A percentile compares a stretch with the other conserved stretches of the same genome.
These are phyloP conservation scores for Bombus huntii DNA, from an alignment of 1,140 invertebrate genomes.

Conservation along the genomic window DNA sequence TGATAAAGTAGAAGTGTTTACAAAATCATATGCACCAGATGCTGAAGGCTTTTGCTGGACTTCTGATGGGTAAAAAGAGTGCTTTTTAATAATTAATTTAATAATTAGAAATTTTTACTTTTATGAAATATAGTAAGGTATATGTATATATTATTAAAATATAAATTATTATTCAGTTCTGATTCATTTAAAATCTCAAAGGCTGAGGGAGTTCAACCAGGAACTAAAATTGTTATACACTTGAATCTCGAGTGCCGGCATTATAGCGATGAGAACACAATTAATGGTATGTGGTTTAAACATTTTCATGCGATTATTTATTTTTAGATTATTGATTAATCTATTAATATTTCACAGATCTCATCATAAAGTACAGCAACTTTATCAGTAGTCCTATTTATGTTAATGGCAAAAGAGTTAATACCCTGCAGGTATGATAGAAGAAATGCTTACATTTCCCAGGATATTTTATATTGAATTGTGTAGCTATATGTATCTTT, in stretches of 20 bases:
- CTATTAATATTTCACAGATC: conserved; percentile 82
- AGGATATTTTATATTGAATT: neutral
- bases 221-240: conserved; percentile 97
- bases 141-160: neutral
- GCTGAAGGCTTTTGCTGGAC: conserved; percentile 91
- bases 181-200: conserved; percentile 95
- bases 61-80: conserved; percentile 90
- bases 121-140: neutral
- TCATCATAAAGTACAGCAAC: conserved; percentile 98
- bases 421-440: conserved; percentile 89
- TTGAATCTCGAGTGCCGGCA: conserved; percentile 93
- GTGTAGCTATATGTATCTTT: neutral
- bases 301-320: neutral
- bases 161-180: conserved; percentile 82
- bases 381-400: conserved; percentile 97
- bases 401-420: conserved; percentile 93
- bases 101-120: conserved; percentile 10
- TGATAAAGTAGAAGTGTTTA: conserved; percentile 96
- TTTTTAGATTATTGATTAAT: conserved; percentile 17
- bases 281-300: conserved; percentile 85
- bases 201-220: conserved; percentile 91
- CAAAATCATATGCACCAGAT: conserved; percentile 85
- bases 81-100: neutral
- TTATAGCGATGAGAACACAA: conserved; percentile 93
- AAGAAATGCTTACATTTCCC: conserved; percentile 12